A percentile compares a stretch with the other conserved stretches of the same genome.
phyloP scores from a whole-genome alignment of 2,888 invertebrate genomes.

The Nomada flava region DNA sequence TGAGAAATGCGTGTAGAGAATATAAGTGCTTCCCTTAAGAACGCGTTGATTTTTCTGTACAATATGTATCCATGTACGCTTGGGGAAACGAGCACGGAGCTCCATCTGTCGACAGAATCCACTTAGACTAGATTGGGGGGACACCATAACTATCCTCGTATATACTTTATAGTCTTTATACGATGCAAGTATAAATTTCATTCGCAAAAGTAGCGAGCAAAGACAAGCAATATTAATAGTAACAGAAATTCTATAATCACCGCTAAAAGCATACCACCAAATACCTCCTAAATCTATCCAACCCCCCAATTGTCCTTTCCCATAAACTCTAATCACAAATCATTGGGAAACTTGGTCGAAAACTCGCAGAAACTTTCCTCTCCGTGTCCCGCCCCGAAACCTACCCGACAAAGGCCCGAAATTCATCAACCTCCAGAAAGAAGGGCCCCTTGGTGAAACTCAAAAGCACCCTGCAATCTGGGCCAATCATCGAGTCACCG shows the following conservation, averaged over 20 bases:
- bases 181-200: no score
- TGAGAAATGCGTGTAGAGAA: slow-evolving; percentile 5
- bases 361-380: slow-evolving; percentile 3
- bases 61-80: no score
- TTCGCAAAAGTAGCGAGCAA: no score
- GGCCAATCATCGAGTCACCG: not conserved
- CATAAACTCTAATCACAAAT: not conserved
- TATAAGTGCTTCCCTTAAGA: not conserved
- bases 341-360: not conserved
- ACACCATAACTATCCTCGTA: not conserved
- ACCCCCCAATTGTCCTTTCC: not conserved
- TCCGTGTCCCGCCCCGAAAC: slow-evolving; percentile 6
- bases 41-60: slow-evolving; percentile 18
- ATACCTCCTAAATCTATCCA: not conserved
- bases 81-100: slow-evolving; percentile 16
- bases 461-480: not conserved
- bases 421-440: slow-evolving; percentile 4
- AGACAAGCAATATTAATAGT: no score
- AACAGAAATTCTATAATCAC: no score
- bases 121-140: not conserved
- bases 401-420: not conserved
- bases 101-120: slow-evolving; percentile 23
- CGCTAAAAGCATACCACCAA: no score
- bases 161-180: not conserved
- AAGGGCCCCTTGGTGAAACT: not conserved